Evolutionary conservation across 2,888 invertebrate species (phyloP).

Genomic region (Augiades crinisus): DNA sequence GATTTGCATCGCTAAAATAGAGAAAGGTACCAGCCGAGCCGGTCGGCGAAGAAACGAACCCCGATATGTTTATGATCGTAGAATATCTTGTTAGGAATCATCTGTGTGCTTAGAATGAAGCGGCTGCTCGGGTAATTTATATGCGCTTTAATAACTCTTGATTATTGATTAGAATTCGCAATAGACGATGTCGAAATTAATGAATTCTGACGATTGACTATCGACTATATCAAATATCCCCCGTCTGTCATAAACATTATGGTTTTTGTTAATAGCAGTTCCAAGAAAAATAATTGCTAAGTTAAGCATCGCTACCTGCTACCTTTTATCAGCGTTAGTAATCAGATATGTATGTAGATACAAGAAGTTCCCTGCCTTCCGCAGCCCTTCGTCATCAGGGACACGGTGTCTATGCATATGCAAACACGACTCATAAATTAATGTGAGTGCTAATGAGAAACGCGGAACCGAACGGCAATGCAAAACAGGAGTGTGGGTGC

Average conservation of each 20-base stretch:
- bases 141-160: slow-evolving; percentile 8
- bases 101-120: slow-evolving; percentile 18
- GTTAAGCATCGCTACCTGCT: background rate
- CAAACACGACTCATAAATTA: slow-evolving; percentile 47
- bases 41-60: slow-evolving; percentile 12
- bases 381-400: slow-evolving; percentile 15
- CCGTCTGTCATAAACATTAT: background rate
- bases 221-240: background rate
- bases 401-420: slow-evolving; percentile 19
- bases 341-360: slow-evolving; percentile 6
- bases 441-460: slow-evolving; percentile 59
- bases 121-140: slow-evolving; percentile 9
- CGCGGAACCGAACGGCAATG: slow-evolving; percentile 50
- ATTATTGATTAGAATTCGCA: slow-evolving; percentile 16
- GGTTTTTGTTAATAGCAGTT: too few species aligned
- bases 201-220: background rate
- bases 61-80: slow-evolving; percentile 25
- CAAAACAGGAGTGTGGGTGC: slow-evolving; percentile 46
- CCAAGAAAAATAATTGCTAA: background rate
- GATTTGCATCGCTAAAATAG: slow-evolving; percentile 32
- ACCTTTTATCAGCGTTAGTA: slow-evolving; percentile 4
- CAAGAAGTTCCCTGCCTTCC: slow-evolving; percentile 7
- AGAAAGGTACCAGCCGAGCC: slow-evolving; percentile 29
- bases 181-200: slow-evolving; percentile 19
- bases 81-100: slow-evolving; percentile 26